Evolutionary conservation across 2,797 vertebrate species (phyloP).

Genomic region (Fistularia commersonii): DNA sequence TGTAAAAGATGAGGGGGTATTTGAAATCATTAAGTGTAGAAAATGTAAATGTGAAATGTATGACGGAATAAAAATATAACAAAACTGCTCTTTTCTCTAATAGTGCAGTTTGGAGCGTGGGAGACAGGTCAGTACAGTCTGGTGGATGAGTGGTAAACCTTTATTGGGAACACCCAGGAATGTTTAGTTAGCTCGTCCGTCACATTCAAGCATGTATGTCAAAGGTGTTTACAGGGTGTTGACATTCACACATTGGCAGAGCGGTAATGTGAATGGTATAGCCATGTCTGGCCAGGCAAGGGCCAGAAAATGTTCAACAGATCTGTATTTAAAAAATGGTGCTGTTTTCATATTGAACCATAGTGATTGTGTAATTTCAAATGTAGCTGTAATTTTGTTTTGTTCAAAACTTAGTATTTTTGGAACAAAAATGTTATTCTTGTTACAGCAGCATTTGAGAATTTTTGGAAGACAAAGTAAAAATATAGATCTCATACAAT

Average conservation of each 20-base stretch:
- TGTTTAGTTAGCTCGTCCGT: constrained; percentile 70
- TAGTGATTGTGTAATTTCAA: not conserved
- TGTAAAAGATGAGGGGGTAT: not conserved
- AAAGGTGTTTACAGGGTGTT: constrained; percentile 76
- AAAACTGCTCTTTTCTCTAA: constrained; percentile 12
- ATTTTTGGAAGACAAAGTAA: too few species aligned
- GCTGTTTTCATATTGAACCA: not conserved
- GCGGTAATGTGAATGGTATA: constrained; percentile 42
- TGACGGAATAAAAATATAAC: not conserved
- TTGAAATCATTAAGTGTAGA: not conserved
- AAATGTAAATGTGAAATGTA: constrained; percentile 1
- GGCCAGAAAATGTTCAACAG: not conserved
- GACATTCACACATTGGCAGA: constrained; percentile 66
- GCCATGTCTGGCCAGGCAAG: constrained; percentile 23
- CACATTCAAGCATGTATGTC: constrained; percentile 73
- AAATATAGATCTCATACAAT: too few species aligned
- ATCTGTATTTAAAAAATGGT: constrained; percentile 3
- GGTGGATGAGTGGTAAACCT: constrained; percentile 58
- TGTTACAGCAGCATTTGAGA: too few species aligned
- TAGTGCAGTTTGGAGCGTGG: constrained; percentile 34
- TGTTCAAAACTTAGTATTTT: too few species aligned
- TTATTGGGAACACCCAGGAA: constrained; percentile 72
- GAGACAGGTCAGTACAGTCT: constrained; percentile 54
- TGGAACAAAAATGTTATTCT: too few species aligned
- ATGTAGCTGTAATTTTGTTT: too few species aligned